Percentiles rank a stretch among this genome's conserved stretches.
These are phyloP conservation scores for Pipistrellus pipistrellus DNA, from an alignment of 2,797 vertebrate species.

Conservation along the genomic window DNA sequence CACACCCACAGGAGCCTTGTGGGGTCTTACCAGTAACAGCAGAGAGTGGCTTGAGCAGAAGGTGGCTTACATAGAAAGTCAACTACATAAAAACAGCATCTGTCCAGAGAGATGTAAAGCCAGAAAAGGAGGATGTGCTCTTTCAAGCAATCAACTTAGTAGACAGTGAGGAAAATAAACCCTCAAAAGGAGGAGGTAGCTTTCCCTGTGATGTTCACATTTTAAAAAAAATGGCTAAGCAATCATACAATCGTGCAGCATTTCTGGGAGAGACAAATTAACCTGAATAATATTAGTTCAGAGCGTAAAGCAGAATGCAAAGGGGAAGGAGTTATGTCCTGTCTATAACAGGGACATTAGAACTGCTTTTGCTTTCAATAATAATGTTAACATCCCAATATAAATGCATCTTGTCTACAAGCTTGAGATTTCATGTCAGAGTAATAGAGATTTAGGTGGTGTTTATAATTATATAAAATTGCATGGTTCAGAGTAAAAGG, in stretches of 20 bases:
- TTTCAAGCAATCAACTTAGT: neutral
- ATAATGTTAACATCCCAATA: constrained; percentile 54
- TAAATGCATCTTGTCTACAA: constrained; percentile 71
- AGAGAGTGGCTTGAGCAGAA: neutral
- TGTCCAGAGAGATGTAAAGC: neutral
- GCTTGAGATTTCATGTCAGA: constrained; percentile 55
- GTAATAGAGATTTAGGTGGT: constrained; percentile 55
- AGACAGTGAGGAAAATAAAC: neutral
- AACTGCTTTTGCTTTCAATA: constrained; percentile 57
- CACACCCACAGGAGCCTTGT: fast-evolving
- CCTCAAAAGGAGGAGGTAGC: neutral
- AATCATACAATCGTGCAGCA: neutral
- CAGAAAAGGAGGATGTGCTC: neutral
- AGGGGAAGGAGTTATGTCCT: constrained; percentile 59
- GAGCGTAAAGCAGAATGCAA: constrained; percentile 13
- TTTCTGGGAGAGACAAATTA: constrained; percentile 37
- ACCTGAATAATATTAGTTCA: neutral
- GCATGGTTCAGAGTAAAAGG: constrained; percentile 13
- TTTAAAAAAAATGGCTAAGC: constrained; percentile 53
- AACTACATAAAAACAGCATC: neutral
- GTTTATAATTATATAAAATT: constrained; percentile 77
- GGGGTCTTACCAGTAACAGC: fast-evolving
- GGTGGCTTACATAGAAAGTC: neutral
- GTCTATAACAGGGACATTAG: constrained; percentile 48
- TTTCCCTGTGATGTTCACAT: neutral